Base-by-base conservation (phyloP, 1,140 invertebrate species). In the Pectinophora gossypiella region DNA sequence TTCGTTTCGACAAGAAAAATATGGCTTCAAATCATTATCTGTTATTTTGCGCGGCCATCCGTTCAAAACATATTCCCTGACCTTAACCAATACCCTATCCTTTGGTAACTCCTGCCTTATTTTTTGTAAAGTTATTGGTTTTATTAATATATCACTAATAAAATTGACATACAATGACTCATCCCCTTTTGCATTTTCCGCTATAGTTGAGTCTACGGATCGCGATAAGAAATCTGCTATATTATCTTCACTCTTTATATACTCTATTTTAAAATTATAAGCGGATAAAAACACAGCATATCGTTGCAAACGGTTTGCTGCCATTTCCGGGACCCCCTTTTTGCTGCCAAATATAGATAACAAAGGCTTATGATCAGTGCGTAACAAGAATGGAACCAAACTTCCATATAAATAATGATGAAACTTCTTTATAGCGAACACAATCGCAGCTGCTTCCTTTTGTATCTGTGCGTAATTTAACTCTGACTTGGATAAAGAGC, bases 401-500 rank as follows among this genome's bases (percentile, higher is more conserved):
- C 40, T 7, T 3, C 44, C 44, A 15, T n/a, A 46, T 10, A 46
- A 27, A 23, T 22, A 46, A 2, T 46, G 44, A 27, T 46, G 44
- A 15, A 46, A 46, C 70, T 85, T 51, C 43, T 59, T 54, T 19
- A 66, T 40, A 3, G 35, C 59, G 38, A 59, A 65, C 7, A 62
- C 42, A 19, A 64, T 51, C 5, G 61, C 38, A n/a, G 21, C 43
- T 7, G 49, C 62, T 27, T 64, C 58, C 15, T 43, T 50, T 15
- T 65, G 54, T n/a, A 61, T 53, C 19, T 63, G 46, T 47, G 68
- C 44, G 65, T 88, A 89, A 23, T 70, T 76, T 27, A 49, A 54
- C 64, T 89, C 79, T 49, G 54, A 19, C 32, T 43, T n/a, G 22
- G 46, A 61, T 51, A 88, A 62, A 18, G 68, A 65, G 48, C 71